Percentiles rank a stretch among this genome's conserved stretches.
These are phyloP conservation scores for Myocastor coypus DNA, from an alignment of 2,113 vertebrate genomes.

Conservation along the genomic window DNA sequence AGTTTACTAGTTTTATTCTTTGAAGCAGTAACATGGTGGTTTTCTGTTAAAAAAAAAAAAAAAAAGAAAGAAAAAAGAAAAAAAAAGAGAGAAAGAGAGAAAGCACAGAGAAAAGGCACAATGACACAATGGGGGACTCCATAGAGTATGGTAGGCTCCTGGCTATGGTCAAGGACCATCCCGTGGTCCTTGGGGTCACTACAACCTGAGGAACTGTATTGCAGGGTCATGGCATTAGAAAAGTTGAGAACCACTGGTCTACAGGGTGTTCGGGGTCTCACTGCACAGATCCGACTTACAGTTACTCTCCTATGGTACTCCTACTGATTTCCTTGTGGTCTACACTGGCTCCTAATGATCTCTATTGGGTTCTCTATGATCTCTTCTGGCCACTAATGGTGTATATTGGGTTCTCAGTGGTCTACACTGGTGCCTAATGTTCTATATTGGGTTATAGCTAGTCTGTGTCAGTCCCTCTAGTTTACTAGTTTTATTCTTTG, in stretches of 20 bases:
- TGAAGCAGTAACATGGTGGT: neutral
- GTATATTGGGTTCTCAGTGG: neutral
- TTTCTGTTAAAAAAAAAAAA: neutral
- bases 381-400: neutral
- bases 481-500: conserved; percentile 4
- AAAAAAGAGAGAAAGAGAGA: neutral
- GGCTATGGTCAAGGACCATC: neutral
- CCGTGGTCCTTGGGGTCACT: neutral
- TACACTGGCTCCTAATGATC: neutral
- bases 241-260: no score
- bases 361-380: neutral
- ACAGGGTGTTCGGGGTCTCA: no score
- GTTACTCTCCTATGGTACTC: neutral
- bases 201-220: no score
- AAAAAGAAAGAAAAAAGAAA: neutral
- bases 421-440: neutral
- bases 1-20: neutral
- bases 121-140: neutral
- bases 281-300: no score
- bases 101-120: neutral
- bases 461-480: neutral
- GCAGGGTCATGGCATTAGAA: no score
- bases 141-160: neutral
- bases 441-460: neutral
- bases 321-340: neutral